These are phyloP conservation scores for Drosophila emarginata DNA, from an alignment of 2,888 invertebrate species.

Conservation along the genomic window DNA sequence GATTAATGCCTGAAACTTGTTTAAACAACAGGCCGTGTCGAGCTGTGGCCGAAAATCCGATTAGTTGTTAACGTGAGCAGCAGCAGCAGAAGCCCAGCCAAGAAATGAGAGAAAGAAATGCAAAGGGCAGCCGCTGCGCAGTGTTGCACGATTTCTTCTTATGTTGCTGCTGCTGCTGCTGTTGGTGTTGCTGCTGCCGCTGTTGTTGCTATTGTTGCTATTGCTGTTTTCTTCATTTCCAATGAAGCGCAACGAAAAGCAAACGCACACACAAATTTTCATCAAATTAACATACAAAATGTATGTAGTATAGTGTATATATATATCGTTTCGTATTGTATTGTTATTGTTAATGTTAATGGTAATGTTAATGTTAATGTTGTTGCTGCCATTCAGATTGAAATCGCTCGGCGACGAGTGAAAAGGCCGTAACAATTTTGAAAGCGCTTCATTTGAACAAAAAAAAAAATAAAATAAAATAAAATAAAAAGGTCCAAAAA, in stretches of 20 bases:
- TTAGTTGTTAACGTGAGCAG: conserved; percentile 67
- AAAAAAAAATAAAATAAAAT: background rate
- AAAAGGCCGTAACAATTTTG: conserved; percentile 42
- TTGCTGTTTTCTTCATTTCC: conserved; percentile 48
- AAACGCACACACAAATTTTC: conserved; percentile 61
- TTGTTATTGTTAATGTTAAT: conserved; percentile 26
- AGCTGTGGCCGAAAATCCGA: conserved; percentile 73
- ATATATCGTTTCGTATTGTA: conserved; percentile 7
- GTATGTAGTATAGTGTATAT: background rate
- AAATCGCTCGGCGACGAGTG: conserved; percentile 43
- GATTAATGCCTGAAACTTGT: conserved; percentile 75
- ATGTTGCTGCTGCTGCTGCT: too few relatives aligned
- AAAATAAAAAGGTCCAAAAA: background rate
- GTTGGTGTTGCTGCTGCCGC: too few relatives aligned
- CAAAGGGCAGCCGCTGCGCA: conserved; percentile 21
- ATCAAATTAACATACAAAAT: conserved; percentile 71
- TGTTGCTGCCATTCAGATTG: conserved; percentile 28
- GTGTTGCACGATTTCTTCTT: conserved; percentile 58
- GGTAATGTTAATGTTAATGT: conserved; percentile 29
- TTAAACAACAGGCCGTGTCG: conserved; percentile 70
- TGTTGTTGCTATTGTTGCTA: too few relatives aligned
- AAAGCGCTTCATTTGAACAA: conserved; percentile 29
- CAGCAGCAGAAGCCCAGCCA: conserved; percentile 24
- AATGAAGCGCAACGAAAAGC: conserved; percentile 65
- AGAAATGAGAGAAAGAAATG: conserved; percentile 39